Percentiles rank a stretch among this genome's conserved stretches.
Conservation (phyloP, 2,113 vertebrate species). For the Siniperca knerii region DNA sequence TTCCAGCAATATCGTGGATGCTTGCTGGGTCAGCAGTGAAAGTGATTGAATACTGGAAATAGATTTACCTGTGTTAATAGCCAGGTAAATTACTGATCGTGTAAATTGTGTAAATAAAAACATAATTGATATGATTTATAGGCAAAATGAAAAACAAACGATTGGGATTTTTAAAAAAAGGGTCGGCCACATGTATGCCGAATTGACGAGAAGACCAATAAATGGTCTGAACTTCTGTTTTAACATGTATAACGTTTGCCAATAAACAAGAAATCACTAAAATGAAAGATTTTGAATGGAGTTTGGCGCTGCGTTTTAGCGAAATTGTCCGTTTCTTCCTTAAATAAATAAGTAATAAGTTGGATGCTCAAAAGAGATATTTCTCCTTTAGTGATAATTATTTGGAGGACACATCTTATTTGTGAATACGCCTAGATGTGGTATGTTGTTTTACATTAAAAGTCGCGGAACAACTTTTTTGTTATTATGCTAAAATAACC, state of each 20-base stretch:
- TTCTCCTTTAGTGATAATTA: neutral
- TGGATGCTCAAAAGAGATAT: neutral
- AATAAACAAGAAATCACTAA: neutral
- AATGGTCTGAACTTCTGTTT: neutral
- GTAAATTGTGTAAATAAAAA: neutral
- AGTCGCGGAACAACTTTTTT: neutral
- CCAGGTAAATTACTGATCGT: neutral
- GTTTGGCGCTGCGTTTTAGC: neutral
- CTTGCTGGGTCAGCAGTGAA: too few species aligned
- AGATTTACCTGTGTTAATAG: neutral
- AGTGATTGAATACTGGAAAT: neutral
- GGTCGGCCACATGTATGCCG: neutral
- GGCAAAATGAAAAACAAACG: too few species aligned
- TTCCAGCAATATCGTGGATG: too few species aligned
- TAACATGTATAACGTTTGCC: accelerated
- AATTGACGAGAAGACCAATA: neutral
- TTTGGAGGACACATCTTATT: neutral
- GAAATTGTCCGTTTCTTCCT: neutral
- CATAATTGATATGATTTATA: neutral
- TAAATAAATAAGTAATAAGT: neutral
- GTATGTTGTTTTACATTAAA: neutral
- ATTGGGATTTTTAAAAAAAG: neutral
- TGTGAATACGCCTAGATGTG: neutral
- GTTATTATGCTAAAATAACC: too few species aligned
- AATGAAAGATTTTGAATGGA: neutral